These are phyloP conservation scores for Agrochola lota DNA, from an alignment of 2,888 invertebrate species.

Conservation along the genomic window DNA sequence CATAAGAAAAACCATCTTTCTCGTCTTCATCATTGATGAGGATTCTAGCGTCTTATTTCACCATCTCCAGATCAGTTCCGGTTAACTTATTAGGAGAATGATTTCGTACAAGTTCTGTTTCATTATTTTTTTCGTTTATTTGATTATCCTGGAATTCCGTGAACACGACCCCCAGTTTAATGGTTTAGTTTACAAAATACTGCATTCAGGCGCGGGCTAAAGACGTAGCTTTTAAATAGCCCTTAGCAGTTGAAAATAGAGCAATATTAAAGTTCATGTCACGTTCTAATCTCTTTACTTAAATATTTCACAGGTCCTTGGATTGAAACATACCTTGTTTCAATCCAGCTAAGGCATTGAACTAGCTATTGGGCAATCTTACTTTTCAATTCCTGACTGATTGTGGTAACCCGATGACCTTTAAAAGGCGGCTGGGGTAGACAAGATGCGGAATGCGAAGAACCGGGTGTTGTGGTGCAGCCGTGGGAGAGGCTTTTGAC, in stretches of 20 bases:
- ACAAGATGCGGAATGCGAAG: neutral
- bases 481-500: neutral
- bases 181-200: neutral
- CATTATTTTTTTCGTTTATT: neutral
- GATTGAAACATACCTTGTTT: slow-evolving; percentile 29
- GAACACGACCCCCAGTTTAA: neutral
- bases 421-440: neutral
- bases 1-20: neutral
- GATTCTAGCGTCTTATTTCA: neutral
- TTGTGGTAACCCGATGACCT: neutral
- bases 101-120: neutral
- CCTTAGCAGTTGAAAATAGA: slow-evolving; percentile 7
- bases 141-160: too few relatives aligned
- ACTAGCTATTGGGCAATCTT: neutral
- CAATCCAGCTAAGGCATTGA: neutral
- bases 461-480: too few relatives aligned
- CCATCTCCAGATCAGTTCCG: neutral
- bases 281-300: slow-evolving; percentile 33
- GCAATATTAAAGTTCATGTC: slow-evolving; percentile 32
- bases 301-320: slow-evolving; percentile 29
- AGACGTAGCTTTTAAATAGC: slow-evolving; percentile 2
- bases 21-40: neutral
- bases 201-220: neutral
- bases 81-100: neutral
- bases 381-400: slow-evolving; percentile 7